Conservation (phyloP, 2,888 invertebrate species). For the Acanthosoma haemorrhoidale region DNA sequence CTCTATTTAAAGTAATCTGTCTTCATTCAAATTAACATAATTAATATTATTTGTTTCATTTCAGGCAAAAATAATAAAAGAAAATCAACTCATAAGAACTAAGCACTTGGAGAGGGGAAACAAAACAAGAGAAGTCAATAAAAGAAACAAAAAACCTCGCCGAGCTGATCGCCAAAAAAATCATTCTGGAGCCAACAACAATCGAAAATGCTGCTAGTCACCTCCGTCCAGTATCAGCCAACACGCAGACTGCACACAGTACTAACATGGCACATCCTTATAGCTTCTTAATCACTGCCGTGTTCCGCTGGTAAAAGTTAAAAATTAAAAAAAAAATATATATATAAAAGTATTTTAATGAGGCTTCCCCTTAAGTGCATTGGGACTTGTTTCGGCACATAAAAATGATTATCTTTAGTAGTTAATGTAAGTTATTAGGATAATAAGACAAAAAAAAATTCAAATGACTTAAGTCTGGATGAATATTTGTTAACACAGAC, state of each 20-base stretch:
- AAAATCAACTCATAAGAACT: conserved; percentile 49
- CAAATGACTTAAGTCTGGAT: background rate
- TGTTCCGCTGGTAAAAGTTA: conserved; percentile 12
- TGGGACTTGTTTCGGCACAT: background rate
- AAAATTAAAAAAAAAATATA: background rate
- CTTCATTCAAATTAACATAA: too few relatives aligned
- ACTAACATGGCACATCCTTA: conserved; percentile 17
- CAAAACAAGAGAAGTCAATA: conserved; percentile 53
- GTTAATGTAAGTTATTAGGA: background rate
- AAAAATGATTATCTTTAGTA: background rate
- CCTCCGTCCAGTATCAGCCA: conserved; percentile 1
- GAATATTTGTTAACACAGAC: conserved; percentile 1
- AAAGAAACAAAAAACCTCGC: conserved; percentile 51
- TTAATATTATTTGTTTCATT: conserved; percentile 41
- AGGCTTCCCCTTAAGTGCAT: conserved; percentile 23
- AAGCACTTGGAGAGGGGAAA: conserved; percentile 54
- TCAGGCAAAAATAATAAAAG: conserved; percentile 45
- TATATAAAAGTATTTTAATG: conserved; percentile 9
- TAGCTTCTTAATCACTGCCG: conserved; percentile 22
- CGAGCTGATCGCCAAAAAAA: conserved; percentile 54
- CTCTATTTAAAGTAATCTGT: too few relatives aligned
- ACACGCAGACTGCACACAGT: conserved; percentile 14
- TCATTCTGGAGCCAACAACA: conserved; percentile 57
- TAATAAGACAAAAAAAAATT: background rate
- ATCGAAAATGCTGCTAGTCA: conserved; percentile 53